These are phyloP conservation scores for Polyergus mexicanus DNA, from an alignment of 1,140 invertebrate species.

Conservation along the genomic window DNA sequence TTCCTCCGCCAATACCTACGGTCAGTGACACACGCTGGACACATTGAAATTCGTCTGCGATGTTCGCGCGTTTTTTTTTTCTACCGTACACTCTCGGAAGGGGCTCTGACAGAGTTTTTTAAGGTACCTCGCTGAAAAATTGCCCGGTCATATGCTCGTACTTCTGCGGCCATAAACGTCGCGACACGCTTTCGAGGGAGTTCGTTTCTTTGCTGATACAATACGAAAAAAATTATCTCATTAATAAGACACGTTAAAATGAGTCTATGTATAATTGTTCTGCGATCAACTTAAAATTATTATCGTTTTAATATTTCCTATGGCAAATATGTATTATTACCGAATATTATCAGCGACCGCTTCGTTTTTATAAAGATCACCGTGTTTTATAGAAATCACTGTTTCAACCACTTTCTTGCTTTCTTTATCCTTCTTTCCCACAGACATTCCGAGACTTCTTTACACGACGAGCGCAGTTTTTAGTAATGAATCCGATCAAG, in stretches of 20 bases:
- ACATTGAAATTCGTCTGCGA: conserved; percentile 66
- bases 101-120: background rate
- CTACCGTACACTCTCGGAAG: background rate
- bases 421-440: conserved; percentile 56
- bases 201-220: conserved; percentile 81
- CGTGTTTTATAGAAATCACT: conserved; percentile 29
- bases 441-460: conserved; percentile 49
- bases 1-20: conserved; percentile 77
- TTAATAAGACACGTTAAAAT: background rate
- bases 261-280: background rate
- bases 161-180: conserved; percentile 74
- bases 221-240: background rate
- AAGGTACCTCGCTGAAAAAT: conserved; percentile 78
- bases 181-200: conserved; percentile 73
- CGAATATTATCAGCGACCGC: conserved; percentile 74
- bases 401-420: conserved; percentile 59
- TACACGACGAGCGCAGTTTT: background rate
- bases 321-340: conserved; percentile 40
- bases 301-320: background rate
- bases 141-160: conserved; percentile 78
- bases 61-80: background rate
- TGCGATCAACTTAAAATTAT: background rate
- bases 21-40: conserved; percentile 65
- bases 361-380: conserved; percentile 38
- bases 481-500: conserved; percentile 4